Base-by-base conservation (phyloP, 2,888 invertebrate species). In the Malthinus flaveolus region DNA sequence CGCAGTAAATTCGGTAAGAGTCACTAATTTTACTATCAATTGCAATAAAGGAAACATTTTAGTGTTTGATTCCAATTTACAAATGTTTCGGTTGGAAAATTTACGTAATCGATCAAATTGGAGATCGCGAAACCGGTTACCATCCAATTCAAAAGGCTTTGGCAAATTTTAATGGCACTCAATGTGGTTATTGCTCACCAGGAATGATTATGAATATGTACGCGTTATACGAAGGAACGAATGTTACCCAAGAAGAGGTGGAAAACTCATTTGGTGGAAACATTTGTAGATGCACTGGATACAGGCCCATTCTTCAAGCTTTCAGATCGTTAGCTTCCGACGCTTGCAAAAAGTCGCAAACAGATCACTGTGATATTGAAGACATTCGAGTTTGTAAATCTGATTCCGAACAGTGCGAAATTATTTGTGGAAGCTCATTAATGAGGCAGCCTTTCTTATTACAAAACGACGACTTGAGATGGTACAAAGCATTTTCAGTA, bases 141-240 rank as follows among this genome's bases (percentile, higher is more conserved):
- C 85, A 89, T 66, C 76, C 80, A 0, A 78, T 90, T 9, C 88
- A 88, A 69, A 77, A 78, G 45, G 75, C 80, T 0, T 73, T 89
- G 12, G 86, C 85, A 0, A 76, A 82, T 12, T 78, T 83, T 66
- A 42, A 42, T 23, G 39, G 39, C n/a, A 15, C 39, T 1, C 39
- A 42, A n/a, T 42, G 39, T 9, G 39, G 89, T 6, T 42, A 4
- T 7, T 42, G 39, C 6, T 15, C 11, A 1, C 23, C 39, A 15
- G 39, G 39, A 42, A 89, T 89, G 85, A 84, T 91, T 36, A 89
- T 89, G 89, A 85, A 84, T 68, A 88, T 89, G 87, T 85, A 85
- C 75, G 84, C 82, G 36, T 33, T 54, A 7, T 66, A 82, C 23
- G 70, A 80, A 65, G 78, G 73, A 15, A 73, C 79, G 5, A 76